A percentile compares a stretch with the other conserved stretches of the same genome.
Evolutionary conservation across 2,113 vertebrate species (phyloP).

Genomic region (Stomatorhinus ivindoensis): DNA sequence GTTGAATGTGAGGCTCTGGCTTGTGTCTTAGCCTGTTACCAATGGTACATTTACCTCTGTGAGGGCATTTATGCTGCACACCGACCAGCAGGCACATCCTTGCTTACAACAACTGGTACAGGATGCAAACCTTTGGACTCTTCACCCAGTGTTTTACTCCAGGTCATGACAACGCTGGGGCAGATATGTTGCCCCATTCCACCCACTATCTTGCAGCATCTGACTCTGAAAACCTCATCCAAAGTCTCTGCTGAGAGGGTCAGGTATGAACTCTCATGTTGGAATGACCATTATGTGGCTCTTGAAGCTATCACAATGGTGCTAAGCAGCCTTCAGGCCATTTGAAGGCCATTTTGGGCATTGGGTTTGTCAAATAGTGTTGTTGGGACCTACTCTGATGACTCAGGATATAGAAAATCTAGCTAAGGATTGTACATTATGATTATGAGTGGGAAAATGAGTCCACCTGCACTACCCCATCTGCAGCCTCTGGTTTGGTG

Average conservation of each 20-base stretch:
- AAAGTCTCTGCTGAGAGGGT: not conserved
- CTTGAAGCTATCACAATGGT: not conserved
- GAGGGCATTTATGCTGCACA: not conserved
- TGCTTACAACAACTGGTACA: not conserved
- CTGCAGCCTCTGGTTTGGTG: constrained; percentile 7
- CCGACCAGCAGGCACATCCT: not conserved
- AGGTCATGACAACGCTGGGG: not conserved
- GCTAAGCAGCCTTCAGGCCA: not conserved
- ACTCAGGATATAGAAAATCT: not conserved
- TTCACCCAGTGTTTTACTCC: not conserved
- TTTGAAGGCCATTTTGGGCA: not conserved
- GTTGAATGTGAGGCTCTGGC: not conserved
- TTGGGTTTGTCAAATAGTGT: not conserved
- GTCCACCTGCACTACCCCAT: not conserved
- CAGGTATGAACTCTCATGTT: not conserved
- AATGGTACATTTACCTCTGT: not conserved
- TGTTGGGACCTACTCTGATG: not conserved
- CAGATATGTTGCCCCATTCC: not conserved
- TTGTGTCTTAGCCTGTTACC: not conserved
- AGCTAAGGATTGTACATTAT: not conserved
- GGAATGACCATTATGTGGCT: not conserved
- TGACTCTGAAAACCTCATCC: not conserved
- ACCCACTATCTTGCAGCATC: too few species aligned
- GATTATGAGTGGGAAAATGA: not conserved
- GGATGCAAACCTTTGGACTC: not conserved